Base-by-base conservation (phyloP, 2,888 invertebrate genomes). In the Noctuana brunneofusca region DNA sequence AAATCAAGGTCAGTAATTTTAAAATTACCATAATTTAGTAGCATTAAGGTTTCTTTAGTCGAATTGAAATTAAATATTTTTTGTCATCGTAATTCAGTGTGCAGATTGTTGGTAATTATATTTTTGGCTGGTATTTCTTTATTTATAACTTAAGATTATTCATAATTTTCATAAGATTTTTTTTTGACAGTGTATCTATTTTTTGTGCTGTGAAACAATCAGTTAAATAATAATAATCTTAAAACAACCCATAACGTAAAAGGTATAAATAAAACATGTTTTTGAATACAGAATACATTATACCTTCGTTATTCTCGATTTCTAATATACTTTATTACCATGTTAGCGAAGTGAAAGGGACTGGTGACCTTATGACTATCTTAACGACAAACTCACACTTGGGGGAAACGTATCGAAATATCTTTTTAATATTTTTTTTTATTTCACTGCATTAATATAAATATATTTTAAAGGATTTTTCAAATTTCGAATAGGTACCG, bases 261-360 rank as follows among this genome's bases (percentile, higher is more conserved):
- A 35, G 48, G 20, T 50, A 55, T 2, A 24, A 11, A n/a, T 48
- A n/a, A 63, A 65, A 60, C 60, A 27, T 38, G 43, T 54, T 60
- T 53, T n/a, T 20, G 18, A 55, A 55, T 32, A 63, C 52, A 58
- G 55, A 59, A 63, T 56, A 38, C 52, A 14, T 32, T 66, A 38
- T 16, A 16, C 16, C 24, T 24, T 41, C 41, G 60, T 59, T 67
- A 64, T 69, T 66, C 69, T 66, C 66, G 66, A 66, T 71, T 70
- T 72, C 71, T 70, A 71, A 65, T 58, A 65, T 65, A 64, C 63
- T 62, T 66, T 69, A 69, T 68, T 70, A 69, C 70, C 67, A 69
- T 69, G 55, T 67, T 64, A 63, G 58, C 60, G 58, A 68, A 69
- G 73, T 74, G 74, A 74, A 74, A 74, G 74, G 71, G 69, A 69